Evolutionary conservation across 2,888 invertebrate genomes (phyloP), one percentile per base, ranked within the genome.

Genomic region (Calephelis perditalis): DNA sequence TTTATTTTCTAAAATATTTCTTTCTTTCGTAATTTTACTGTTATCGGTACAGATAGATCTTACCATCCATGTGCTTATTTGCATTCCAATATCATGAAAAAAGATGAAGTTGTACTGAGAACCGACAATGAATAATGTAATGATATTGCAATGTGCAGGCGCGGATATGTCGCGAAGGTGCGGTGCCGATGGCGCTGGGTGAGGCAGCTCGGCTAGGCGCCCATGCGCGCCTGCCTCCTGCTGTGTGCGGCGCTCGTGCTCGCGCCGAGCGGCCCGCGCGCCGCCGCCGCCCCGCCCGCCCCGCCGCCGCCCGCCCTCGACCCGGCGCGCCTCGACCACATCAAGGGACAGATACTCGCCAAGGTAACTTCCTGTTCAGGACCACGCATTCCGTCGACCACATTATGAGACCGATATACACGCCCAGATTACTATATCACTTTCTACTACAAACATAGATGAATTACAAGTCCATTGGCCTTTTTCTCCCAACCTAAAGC

Each of bases 181-280:
- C 78, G 82, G 80, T 77, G 81, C 78, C 81, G 81, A 88, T 86
- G 88, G 87, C 80, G 87, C 80, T 76, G 87, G 88, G 75, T 86
- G 77, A 85, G 79, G 79, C 80, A 77, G 74, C 77, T 74, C 73
- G 83, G 89, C 85, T 86, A 86, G 89, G 86, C 87, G 87, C 88
- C 82, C 73, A 86, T 87, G 77, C 77, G 78, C 78, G 88, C 86
- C 86, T 85, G 86, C 84, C 86, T 86, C 76, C 73, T 86, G 65
- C 82, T 86, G 86, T 85, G 85, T 82, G 88, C 87, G 87, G 87
- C 87, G 83, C 82, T 86, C 76, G 84, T 83, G 84, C 82, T 72
- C 70, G 72, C 71, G 72, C 69, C 71, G 70, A 68, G 82, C 77
- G 77, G 81, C 81, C 81, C 82, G 78, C 83, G 84, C 82, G 78